phyloP scores from a whole-genome alignment of 2,797 vertebrate genomes.

The Mormyrops attenuatus region DNA sequence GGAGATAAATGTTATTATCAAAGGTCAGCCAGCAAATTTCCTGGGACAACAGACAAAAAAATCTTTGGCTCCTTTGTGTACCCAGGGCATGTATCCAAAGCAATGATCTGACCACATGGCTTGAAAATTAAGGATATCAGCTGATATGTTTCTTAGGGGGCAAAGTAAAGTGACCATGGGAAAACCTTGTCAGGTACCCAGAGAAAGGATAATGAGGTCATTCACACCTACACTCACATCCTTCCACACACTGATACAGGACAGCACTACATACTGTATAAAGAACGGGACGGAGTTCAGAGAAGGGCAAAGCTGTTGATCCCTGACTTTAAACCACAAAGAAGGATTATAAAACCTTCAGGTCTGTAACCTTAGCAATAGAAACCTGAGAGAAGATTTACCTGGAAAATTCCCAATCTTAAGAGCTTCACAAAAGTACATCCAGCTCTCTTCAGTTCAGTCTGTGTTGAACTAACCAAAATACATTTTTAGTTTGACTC shows the following conservation, averaged over 20 bases:
- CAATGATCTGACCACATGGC: background rate
- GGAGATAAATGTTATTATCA: background rate
- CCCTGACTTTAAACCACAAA: background rate
- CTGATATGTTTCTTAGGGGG: background rate
- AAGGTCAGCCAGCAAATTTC: background rate
- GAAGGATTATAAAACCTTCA: background rate
- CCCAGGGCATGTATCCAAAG: background rate
- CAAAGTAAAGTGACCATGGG: background rate
- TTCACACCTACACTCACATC: background rate
- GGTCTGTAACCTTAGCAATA: background rate
- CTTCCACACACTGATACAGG: background rate
- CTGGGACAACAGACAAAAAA: background rate
- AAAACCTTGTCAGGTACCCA: background rate
- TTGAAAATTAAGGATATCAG: background rate
- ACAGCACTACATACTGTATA: background rate
- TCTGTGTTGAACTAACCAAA: background rate
- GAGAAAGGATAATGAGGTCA: background rate
- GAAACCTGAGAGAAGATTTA: background rate
- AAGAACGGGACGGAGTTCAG: background rate
- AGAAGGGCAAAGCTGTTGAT: background rate
- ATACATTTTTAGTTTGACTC: constrained; percentile 8
- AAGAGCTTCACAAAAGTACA: background rate
- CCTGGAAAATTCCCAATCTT: background rate
- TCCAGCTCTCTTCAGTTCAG: background rate
- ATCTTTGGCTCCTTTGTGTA: background rate